phyloP scores from a whole-genome alignment of 2,888 invertebrate species.

The Siphlonurus alternatus region DNA sequence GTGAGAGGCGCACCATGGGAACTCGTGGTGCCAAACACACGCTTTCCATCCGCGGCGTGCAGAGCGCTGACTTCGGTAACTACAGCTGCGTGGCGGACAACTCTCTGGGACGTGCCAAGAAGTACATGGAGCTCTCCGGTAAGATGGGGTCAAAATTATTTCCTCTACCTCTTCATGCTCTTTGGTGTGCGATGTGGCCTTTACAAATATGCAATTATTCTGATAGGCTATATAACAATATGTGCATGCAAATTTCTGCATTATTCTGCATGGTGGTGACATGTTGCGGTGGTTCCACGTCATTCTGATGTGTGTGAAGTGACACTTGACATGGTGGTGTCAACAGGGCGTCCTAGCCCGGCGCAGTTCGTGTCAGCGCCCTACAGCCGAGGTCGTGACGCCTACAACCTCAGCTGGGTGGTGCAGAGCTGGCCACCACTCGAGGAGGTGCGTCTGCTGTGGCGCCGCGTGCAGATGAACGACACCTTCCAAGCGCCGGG shows the following conservation, averaged over 20 bases:
- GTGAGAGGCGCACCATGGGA: slow-evolving; percentile 52
- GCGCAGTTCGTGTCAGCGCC: slow-evolving; percentile 51
- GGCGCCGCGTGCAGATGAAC: slow-evolving; percentile 34
- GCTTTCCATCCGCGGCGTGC: slow-evolving; percentile 44
- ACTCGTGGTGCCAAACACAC: slow-evolving; percentile 50
- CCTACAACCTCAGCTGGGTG: slow-evolving; percentile 49
- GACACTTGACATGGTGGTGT: not conserved
- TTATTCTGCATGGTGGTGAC: not conserved
- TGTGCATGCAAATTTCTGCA: not conserved
- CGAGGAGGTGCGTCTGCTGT: slow-evolving; percentile 49
- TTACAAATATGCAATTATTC: not conserved
- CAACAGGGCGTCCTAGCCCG: slow-evolving; percentile 41
- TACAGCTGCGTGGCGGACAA: slow-evolving; percentile 57
- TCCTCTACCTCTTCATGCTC: not conserved
- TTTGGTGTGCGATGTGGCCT: not conserved
- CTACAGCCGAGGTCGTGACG: slow-evolving; percentile 38
- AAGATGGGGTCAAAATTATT: slow-evolving; percentile 10
- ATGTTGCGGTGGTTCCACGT: not conserved
- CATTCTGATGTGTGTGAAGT: not conserved
- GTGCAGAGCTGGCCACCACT: slow-evolving; percentile 57
- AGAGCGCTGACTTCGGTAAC: slow-evolving; percentile 52
- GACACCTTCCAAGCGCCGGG: slow-evolving; percentile 22
- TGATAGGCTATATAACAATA: not conserved
- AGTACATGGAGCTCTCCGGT: slow-evolving; percentile 51
- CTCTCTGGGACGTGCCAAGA: slow-evolving; percentile 45